Evolutionary conservation across 2,888 invertebrate genomes (phyloP).

Genomic region (Coelinius sp.): DNA sequence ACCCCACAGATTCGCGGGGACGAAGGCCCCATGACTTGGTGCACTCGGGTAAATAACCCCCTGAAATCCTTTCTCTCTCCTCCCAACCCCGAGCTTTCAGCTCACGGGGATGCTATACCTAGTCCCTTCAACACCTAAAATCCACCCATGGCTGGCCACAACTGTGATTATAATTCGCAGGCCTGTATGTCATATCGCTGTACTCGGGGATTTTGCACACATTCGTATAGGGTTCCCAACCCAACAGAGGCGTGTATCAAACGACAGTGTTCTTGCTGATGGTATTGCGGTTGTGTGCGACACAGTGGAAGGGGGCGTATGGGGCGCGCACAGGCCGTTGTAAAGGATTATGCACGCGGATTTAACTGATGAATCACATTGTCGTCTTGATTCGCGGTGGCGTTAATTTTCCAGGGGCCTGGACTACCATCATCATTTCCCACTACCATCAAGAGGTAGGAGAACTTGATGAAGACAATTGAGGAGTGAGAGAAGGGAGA

Average conservation of each 20-base stretch:
- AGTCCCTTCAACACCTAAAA: conserved; percentile 35
- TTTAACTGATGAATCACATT: conserved; percentile 72
- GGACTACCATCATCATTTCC: conserved; percentile 16
- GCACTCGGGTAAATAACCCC: conserved; percentile 59
- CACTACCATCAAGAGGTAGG: conserved; percentile 14
- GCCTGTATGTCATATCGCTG: conserved; percentile 46
- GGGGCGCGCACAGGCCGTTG: conserved; percentile 60
- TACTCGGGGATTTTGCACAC: conserved; percentile 37
- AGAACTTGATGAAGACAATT: conserved; percentile 40
- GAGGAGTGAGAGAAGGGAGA: too few species aligned
- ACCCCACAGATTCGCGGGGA: conserved; percentile 50
- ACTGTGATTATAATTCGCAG: conserved; percentile 71
- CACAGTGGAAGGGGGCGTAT: conserved; percentile 40
- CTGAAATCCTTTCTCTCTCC: conserved; percentile 40
- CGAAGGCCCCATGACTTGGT: conserved; percentile 60
- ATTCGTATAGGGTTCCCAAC: conserved; percentile 28
- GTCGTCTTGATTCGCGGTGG: conserved; percentile 71
- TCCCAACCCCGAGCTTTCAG: conserved; percentile 35
- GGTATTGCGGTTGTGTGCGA: conserved; percentile 18
- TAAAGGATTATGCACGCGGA: conserved; percentile 71
- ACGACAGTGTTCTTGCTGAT: conserved; percentile 14
- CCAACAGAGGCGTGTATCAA: neutral
- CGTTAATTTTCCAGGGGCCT: conserved; percentile 66
- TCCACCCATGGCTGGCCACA: conserved; percentile 63
- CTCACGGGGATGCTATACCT: conserved; percentile 41